Evolutionary conservation across 2,797 vertebrate species (phyloP).

Genomic region (Ctenopoma multispine): DNA sequence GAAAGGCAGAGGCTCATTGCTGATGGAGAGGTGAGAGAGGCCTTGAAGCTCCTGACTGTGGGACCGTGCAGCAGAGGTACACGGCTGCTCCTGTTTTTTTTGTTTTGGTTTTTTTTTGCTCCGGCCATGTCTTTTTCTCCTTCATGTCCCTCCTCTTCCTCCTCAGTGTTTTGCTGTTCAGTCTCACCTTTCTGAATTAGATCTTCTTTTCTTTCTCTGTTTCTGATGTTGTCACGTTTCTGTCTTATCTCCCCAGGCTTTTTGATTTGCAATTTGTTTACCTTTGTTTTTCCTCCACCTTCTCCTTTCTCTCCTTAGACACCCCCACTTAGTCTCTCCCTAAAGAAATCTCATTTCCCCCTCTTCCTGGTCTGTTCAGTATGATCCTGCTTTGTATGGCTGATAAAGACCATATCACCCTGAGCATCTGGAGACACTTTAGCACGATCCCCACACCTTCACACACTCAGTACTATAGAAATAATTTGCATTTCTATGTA

Average conservation of each 20-base stretch:
- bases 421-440: slow-evolving; percentile 78
- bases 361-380: slow-evolving; percentile 72
- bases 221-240: slow-evolving; percentile 29
- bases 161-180: slow-evolving; percentile 21
- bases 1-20: slow-evolving; percentile 69
- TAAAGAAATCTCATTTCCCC: slow-evolving; percentile 65
- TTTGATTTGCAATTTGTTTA: slow-evolving; percentile 36
- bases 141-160: slow-evolving; percentile 22
- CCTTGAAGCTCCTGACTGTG: slow-evolving; percentile 52
- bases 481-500: slow-evolving; percentile 6
- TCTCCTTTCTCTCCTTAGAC: slow-evolving; percentile 13
- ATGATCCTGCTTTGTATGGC: slow-evolving; percentile 66
- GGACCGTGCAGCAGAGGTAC: slow-evolving; percentile 43
- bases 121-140: slow-evolving; percentile 15
- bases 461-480: slow-evolving; percentile 34
- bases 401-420: slow-evolving; percentile 77
- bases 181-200: slow-evolving; percentile 43
- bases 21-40: slow-evolving; percentile 75
- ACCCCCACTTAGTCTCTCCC: slow-evolving; percentile 12
- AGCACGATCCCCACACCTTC: slow-evolving; percentile 48
- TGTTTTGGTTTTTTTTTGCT: slow-evolving; percentile 30
- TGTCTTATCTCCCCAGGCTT: slow-evolving; percentile 23
- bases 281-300: slow-evolving; percentile 20
- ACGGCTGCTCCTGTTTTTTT: slow-evolving; percentile 33
- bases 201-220: slow-evolving; percentile 7